phyloP scores from a whole-genome alignment of 2,888 invertebrate species.

The Zhuqinia jingwanae region DNA sequence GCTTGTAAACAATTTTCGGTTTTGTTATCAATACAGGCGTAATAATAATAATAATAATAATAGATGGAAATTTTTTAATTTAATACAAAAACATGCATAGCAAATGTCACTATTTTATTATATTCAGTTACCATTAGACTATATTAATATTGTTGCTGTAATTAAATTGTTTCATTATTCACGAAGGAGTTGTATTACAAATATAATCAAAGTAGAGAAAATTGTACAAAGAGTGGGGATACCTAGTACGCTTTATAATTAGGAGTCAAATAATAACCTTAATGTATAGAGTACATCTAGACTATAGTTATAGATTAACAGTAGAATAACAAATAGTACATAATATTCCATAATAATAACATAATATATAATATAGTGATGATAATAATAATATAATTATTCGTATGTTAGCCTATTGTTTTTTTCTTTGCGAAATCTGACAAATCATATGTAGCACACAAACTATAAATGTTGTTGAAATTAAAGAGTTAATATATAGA shows the following conservation, averaged over 20 bases:
- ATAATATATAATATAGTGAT: too few relatives aligned
- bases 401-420: conserved; percentile 18
- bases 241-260: conserved; percentile 12
- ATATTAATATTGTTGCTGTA: conserved; percentile 20
- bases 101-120: background rate
- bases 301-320: background rate
- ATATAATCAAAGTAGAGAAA: conserved; percentile 72
- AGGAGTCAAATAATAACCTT: conserved; percentile 38
- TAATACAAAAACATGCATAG: conserved; percentile 22
- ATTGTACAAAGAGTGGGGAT: conserved; percentile 63
- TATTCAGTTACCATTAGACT: conserved; percentile 19
- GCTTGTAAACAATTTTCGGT: conserved; percentile 15
- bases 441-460: conserved; percentile 50
- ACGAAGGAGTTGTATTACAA: conserved; percentile 56
- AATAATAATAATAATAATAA: background rate
- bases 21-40: conserved; percentile 18
- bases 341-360: background rate
- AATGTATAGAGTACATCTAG: conserved; percentile 15
- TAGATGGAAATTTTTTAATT: conserved; percentile 40
- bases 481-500: conserved; percentile 12
- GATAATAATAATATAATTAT: conserved; percentile 11
- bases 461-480: conserved; percentile 11
- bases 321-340: conserved; percentile 21
- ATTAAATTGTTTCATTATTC: conserved; percentile 35
- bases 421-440: conserved; percentile 38